Evolutionary conservation across 2,888 invertebrate species (phyloP).

Genomic region (Pandemis heparana): DNA sequence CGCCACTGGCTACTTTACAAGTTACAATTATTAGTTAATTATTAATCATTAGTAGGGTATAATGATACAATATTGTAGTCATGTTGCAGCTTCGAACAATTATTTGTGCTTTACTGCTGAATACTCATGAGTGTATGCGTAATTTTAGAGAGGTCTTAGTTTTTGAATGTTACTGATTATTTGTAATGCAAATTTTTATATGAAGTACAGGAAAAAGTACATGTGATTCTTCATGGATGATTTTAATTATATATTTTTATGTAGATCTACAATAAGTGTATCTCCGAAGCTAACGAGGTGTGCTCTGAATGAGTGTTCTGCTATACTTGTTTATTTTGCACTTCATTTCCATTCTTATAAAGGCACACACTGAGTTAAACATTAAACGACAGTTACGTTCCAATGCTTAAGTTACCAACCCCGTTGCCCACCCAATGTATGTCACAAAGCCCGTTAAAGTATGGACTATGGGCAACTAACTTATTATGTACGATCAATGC

Average conservation of each 20-base stretch:
- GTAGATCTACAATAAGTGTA: conserved; percentile 45
- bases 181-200: conserved; percentile 77
- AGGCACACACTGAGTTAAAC: neutral
- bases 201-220: conserved; percentile 83
- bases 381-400: neutral
- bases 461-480: neutral
- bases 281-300: conserved; percentile 58
- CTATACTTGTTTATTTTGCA: neutral
- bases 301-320: conserved; percentile 52
- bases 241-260: conserved; percentile 70
- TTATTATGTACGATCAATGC: neutral
- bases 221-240: conserved; percentile 79
- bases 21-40: conserved; percentile 64
- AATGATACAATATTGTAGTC: conserved; percentile 71
- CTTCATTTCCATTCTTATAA: neutral
- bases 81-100: conserved; percentile 84
- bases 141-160: conserved; percentile 73
- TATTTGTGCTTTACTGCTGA: conserved; percentile 83
- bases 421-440: neutral
- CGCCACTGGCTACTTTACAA: conserved; percentile 79
- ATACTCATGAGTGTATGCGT: conserved; percentile 84
- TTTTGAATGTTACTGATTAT: conserved; percentile 61
- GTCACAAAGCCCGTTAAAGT: neutral
- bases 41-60: conserved; percentile 49
- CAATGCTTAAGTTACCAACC: neutral